Conservation (phyloP, 2,797 vertebrate genomes). For the Syngnathus rostellatus region DNA sequence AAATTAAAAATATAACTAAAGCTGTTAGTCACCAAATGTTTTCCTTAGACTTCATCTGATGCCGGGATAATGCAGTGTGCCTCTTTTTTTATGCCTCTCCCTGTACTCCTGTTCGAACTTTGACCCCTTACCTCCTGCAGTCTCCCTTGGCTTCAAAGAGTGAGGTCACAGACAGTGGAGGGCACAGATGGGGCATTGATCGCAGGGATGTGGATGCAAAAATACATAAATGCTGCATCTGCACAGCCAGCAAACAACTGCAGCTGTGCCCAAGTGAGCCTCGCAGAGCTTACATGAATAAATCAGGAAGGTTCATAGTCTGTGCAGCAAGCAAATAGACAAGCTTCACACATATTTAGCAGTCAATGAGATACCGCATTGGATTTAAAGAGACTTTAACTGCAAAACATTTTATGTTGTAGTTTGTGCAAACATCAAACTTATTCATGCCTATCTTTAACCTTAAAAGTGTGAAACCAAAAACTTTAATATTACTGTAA, state of each 20-base stretch:
- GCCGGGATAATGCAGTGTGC: not conserved
- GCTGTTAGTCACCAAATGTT: not conserved
- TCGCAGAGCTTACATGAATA: not conserved
- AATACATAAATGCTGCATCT: not conserved
- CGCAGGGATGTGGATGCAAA: not conserved
- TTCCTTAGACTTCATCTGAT: not conserved
- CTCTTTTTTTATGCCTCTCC: conserved; percentile 24
- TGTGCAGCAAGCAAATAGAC: not conserved
- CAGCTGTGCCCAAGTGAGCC: not conserved
- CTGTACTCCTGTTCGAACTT: conserved; percentile 1
- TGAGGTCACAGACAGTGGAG: conserved; percentile 6
- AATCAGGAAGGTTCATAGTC: not conserved
- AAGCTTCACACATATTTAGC: not conserved
- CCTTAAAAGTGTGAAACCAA: not conserved
- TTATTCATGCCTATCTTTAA: not conserved
- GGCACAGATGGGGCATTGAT: conserved; percentile 4
- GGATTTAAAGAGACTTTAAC: not conserved
- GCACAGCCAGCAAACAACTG: not conserved
- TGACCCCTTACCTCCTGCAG: not conserved
- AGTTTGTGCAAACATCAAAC: not conserved
- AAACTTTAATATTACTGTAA: not conserved
- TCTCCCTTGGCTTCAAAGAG: conserved; percentile 14
- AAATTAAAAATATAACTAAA: not conserved
- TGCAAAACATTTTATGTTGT: not conserved
- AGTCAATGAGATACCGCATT: not conserved